Evolutionary conservation across 1,140 invertebrate species (phyloP), one percentile per base, ranked within the genome.

Genomic region (Drosophila rufa): DNA sequence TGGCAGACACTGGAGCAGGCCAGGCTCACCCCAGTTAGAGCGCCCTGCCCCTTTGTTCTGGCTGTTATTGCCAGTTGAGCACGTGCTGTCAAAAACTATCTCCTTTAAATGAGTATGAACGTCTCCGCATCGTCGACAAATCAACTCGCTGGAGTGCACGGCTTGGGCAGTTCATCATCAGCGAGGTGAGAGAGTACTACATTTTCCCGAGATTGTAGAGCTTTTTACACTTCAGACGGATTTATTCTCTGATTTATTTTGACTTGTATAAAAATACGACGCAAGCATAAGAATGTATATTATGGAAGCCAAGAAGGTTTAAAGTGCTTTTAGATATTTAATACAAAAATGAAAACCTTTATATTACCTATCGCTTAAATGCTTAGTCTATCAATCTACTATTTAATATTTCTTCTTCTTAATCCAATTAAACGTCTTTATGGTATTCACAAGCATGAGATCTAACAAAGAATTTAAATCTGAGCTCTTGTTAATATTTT

Each of bases 1-100:
- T 84, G 62, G 70, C 83, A 83, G 75, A 75, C 79, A 75, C 75
- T 71, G 50, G 12, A 42, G 57, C 48, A 67, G 59, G 45, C 62
- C 42, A 11, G 9, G 33, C 33, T 22, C 51, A 38, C 9, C 59
- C 58, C 33, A 25, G 25, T 14, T 25, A 36, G 48, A n/a, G 3
- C 14, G 19, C 53, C n/a, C n/a, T 11, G 33, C 51, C 65, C 19
- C 55, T 43, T 57, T 57, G 56, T 42, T 30, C 48, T 25, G 30
- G 47, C 62, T 73, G 45, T 60, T 73, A 73, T 71, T 73, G 55
- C 46, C 69, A 47, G 53, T 45, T 50, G 69, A 73, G 69, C 69
- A 73, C 69, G 69, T 73, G 67, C 69, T 73, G 53, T 73, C 69
- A 73, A 57, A 73, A 73, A 73, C 53, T 71, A 74, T 74, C 53